These are phyloP conservation scores for Dendrolimus punctatus DNA, from an alignment of 1,140 invertebrate species.

Conservation along the genomic window DNA sequence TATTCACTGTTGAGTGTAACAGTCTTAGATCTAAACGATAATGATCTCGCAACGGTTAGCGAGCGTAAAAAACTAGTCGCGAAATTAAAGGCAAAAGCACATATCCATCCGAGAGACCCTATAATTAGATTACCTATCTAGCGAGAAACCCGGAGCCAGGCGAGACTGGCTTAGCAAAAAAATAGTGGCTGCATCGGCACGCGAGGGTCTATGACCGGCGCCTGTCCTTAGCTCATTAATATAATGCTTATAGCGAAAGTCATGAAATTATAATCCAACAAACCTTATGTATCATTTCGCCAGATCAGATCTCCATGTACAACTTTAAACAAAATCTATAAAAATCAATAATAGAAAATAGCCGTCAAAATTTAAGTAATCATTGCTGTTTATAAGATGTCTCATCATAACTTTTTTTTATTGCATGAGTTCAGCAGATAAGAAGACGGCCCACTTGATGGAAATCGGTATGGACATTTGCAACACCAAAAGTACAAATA, in stretches of 20 bases:
- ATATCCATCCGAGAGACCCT: slow-evolving; percentile 33
- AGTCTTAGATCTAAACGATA: background rate
- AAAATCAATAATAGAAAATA: no score
- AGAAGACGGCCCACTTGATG: no score
- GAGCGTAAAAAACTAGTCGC: slow-evolving; percentile 29
- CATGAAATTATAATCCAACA: slow-evolving; percentile 15
- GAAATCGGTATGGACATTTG: no score
- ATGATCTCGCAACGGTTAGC: slow-evolving; percentile 2
- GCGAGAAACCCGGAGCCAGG: slow-evolving; percentile 34
- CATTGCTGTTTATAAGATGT: no score
- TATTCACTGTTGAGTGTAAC: slow-evolving; percentile 2
- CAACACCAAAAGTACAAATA: no score
- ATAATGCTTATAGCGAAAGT: slow-evolving; percentile 37
- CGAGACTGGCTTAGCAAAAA: slow-evolving; percentile 50
- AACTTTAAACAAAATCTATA: slow-evolving; percentile 1
- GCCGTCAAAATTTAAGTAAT: no score
- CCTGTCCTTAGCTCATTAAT: slow-evolving; percentile 27
- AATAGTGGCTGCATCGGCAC: slow-evolving; percentile 33
- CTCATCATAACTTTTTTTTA: no score
- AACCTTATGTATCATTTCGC: slow-evolving; percentile 18
- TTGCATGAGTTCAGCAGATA: no score
- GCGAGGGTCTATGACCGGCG: slow-evolving; percentile 43
- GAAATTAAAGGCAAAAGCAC: slow-evolving; percentile 24
- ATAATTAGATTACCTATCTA: slow-evolving; percentile 57
- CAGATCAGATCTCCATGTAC: slow-evolving; percentile 14